These are phyloP conservation scores for Oenanthe melanoleuca DNA, from an alignment of 2,113 vertebrate genomes.

Conservation along the genomic window DNA sequence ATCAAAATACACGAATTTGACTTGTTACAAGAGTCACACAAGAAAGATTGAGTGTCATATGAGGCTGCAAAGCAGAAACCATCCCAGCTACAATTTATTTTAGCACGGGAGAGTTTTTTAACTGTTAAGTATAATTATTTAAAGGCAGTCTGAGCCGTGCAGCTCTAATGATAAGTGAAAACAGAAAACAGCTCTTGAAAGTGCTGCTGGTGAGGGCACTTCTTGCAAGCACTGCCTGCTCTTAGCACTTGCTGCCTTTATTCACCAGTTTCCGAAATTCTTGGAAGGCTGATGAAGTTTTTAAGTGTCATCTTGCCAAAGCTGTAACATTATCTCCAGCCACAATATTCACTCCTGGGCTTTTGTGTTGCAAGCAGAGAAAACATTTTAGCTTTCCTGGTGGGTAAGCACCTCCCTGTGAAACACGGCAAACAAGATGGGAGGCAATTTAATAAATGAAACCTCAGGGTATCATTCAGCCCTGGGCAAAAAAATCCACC, in stretches of 20 bases:
- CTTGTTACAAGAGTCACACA: not conserved
- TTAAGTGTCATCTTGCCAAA: not conserved
- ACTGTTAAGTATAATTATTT: not conserved
- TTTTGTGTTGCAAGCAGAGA: not conserved
- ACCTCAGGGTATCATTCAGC: not conserved
- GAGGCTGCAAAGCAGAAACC: not conserved
- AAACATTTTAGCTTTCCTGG: not conserved
- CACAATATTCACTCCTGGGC: not conserved
- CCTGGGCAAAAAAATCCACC: accelerated
- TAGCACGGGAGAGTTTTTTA: not conserved
- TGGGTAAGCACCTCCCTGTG: not conserved
- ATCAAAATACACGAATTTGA: constrained; percentile 46
- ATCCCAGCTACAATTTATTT: not conserved
- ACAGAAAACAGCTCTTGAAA: not conserved
- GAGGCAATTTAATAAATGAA: not conserved
- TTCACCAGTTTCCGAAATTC: not conserved
- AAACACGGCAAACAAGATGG: not conserved
- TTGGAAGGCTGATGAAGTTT: constrained; percentile 8
- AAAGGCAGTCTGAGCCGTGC: not conserved
- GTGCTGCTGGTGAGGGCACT: not conserved
- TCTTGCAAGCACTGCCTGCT: not conserved
- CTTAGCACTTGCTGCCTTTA: not conserved
- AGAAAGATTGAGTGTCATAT: constrained; percentile 1
- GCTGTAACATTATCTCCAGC: not conserved
- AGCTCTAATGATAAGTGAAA: not conserved